Conservation (phyloP, 2,888 invertebrate species). For the Euphydryas editha region DNA sequence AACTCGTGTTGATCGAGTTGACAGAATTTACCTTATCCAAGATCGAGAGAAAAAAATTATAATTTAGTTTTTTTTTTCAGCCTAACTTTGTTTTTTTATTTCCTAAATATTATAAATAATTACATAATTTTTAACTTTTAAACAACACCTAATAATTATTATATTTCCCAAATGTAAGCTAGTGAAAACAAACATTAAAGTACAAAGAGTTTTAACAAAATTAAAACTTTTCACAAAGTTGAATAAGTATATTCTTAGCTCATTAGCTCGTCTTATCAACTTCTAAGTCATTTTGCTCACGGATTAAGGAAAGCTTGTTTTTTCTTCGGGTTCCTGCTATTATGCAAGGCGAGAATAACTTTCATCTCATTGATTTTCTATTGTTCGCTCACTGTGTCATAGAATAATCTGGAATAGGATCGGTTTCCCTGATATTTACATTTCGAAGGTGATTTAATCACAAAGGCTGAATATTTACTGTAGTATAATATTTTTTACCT, state of each 20-base stretch:
- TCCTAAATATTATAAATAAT: background rate
- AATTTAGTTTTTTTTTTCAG: no score
- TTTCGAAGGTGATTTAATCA: slow-evolving; percentile 23
- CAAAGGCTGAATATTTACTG: slow-evolving; percentile 1
- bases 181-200: background rate
- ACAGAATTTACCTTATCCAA: no score
- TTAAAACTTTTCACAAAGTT: slow-evolving; percentile 17
- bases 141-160: background rate
- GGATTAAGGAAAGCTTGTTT: slow-evolving; percentile 37
- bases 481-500: background rate
- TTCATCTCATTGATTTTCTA: slow-evolving; percentile 72
- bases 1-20: no score
- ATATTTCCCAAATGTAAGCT: background rate
- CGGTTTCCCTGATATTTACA: slow-evolving; percentile 21
- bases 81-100: no score
- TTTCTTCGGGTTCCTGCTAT: slow-evolving; percentile 31
- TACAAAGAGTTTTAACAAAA: slow-evolving; percentile 6
- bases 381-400: slow-evolving; percentile 61
- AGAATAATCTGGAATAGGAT: slow-evolving; percentile 14
- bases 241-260: slow-evolving; percentile 26
- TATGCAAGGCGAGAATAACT: slow-evolving; percentile 65
- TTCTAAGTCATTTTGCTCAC: slow-evolving; percentile 41
- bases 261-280: slow-evolving; percentile 37
- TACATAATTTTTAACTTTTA: background rate
- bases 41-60: no score